phyloP scores from a whole-genome alignment of 2,888 invertebrate species.

The Ypsolopha scabrella region DNA sequence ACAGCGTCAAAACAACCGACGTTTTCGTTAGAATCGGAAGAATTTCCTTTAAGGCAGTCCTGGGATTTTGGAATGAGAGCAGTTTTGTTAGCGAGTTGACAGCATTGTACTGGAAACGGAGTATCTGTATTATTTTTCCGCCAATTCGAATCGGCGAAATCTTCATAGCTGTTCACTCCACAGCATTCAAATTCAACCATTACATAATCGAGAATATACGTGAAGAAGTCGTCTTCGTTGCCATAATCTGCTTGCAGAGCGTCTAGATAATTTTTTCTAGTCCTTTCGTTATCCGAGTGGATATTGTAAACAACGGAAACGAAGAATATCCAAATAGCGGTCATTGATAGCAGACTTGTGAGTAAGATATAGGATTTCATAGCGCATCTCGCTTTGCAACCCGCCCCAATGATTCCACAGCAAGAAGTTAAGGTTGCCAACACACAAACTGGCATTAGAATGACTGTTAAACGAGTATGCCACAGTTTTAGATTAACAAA shows the following conservation, averaged over 20 bases:
- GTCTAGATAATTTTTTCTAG: conserved; percentile 23
- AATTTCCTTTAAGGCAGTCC: conserved; percentile 27
- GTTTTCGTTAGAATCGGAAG: conserved; percentile 22
- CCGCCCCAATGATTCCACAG: conserved; percentile 52
- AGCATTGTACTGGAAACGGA: conserved; percentile 46
- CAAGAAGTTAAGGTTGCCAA: conserved; percentile 46
- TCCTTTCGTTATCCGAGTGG: conserved; percentile 35
- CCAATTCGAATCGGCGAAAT: conserved; percentile 44
- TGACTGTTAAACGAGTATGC: conserved; percentile 39
- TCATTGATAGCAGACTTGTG: conserved; percentile 27
- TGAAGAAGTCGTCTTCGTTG: conserved; percentile 41
- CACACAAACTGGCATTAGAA: conserved; percentile 35
- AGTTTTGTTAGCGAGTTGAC: conserved; percentile 32
- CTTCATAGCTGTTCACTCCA: conserved; percentile 35
- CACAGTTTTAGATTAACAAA: conserved; percentile 46
- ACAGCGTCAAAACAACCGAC: conserved; percentile 39
- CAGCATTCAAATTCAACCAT: conserved; percentile 54
- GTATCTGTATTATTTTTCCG: conserved; percentile 25
- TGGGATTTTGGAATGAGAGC: conserved; percentile 27
- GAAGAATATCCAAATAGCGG: conserved; percentile 45
- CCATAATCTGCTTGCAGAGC: conserved; percentile 39
- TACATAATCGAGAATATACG: conserved; percentile 38
- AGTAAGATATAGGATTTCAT: conserved; percentile 49
- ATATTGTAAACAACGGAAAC: conserved; percentile 46
- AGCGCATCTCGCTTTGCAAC: conserved; percentile 48